Evolutionary conservation across 2,888 invertebrate genomes (phyloP), one percentile per base, ranked within the genome.

Genomic region (Ormyrus rosae): DNA sequence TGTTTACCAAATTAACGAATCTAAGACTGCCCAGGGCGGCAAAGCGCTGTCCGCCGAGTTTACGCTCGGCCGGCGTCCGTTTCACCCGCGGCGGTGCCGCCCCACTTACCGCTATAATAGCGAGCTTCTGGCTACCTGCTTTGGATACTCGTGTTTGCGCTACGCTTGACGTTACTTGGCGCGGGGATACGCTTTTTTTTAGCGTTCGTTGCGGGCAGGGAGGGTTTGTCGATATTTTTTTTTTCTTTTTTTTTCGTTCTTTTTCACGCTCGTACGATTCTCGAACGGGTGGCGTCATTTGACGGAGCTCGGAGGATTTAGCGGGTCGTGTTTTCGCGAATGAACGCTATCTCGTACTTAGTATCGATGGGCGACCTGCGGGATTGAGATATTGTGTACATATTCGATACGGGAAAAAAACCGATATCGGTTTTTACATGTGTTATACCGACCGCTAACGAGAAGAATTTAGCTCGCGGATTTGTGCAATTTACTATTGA

Each of bases 1-100:
- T 76, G 75, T 80, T 84, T 84, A 83, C 83, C 83, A 83, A 84
- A 85, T 84, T 84, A 84, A 84, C 83, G 81, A 83, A 83, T 83
- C 63, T 80, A 69, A 81, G 80, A 82, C 80, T 79, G 80, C 75
- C 71, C 34, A 3, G 34, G 76, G 76, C 64, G 63, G 61, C 71
- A 34, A 34, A 34, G 34, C 34, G 34, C 34, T 34, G 34, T 34
- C 34, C 34, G 34, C 19, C 19, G 3, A 34, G 34, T 34, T 34
- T 3, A 1, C 34, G 34, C 34, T 34, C 34, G 34, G 34, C 34
- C 34, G 34, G 34, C 34, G 34, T 34, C 34, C 34, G 34, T 34
- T 34, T 34, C 34, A 34, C 34, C 34, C 34, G 34, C 34, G 34
- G 34, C 34, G 34, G 2, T 34, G 34, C 34, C 34, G 34, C 34